These are phyloP conservation scores for Pterois miles DNA, from an alignment of 2,797 vertebrate genomes.

Conservation along the genomic window DNA sequence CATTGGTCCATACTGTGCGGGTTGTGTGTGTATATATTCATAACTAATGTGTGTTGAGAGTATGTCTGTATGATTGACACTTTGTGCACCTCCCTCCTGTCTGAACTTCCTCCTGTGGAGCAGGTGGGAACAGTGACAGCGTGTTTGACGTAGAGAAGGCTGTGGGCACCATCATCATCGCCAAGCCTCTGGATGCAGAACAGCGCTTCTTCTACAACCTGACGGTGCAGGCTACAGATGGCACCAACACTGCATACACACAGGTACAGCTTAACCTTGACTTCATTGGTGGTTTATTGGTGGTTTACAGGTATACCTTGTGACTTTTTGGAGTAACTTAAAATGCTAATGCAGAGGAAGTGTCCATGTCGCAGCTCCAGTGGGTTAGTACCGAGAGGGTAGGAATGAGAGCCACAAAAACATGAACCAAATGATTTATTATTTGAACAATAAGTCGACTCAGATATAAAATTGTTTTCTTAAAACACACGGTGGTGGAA, in stretches of 20 bases:
- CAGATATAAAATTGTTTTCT: background rate
- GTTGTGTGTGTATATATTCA: constrained; percentile 25
- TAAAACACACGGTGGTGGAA: background rate
- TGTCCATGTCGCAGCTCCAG: no score
- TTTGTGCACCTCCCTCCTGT: constrained; percentile 4
- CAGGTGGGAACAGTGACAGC: constrained; percentile 85
- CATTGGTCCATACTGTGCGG: background rate
- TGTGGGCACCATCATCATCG: constrained; percentile 93
- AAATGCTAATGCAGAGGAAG: no score
- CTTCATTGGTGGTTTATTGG: background rate
- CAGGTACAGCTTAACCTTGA: constrained; percentile 83
- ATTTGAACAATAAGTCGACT: background rate
- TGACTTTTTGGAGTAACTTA: no score
- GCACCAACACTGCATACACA: constrained; percentile 87
- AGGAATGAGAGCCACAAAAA: background rate
- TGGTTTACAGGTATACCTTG: background rate
- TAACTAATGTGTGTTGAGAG: background rate
- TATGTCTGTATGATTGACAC: background rate
- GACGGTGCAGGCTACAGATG: constrained; percentile 92
- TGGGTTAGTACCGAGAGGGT: background rate
- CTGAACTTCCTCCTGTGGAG: constrained; percentile 14
- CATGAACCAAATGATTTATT: background rate
- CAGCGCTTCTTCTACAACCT: constrained; percentile 92
- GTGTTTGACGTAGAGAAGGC: constrained; percentile 93
- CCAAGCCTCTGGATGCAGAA: constrained; percentile 94